Conservation (phyloP, 2,888 invertebrate species). For the Microplitis deprimator region DNA sequence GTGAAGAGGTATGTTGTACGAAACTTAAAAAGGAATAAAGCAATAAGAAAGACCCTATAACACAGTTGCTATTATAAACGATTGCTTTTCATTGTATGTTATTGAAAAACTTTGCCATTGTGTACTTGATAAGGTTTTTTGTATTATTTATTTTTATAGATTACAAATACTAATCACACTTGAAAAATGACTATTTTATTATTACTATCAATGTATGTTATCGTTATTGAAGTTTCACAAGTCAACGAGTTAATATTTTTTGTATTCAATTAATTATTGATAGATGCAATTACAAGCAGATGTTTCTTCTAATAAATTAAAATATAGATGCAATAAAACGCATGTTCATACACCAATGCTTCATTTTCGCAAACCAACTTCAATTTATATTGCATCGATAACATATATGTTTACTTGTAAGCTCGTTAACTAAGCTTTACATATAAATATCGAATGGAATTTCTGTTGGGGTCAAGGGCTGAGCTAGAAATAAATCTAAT, state of each 20-base stretch:
- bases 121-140: not conserved
- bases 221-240: not conserved
- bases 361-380: constrained; percentile 30
- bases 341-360: not conserved
- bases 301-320: not conserved
- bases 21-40: constrained; percentile 39
- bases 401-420: constrained; percentile 29
- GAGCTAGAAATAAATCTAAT: constrained; percentile 48
- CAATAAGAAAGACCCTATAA: constrained; percentile 35
- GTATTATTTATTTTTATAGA: too few species aligned
- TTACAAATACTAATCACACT: not conserved
- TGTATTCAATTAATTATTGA: not conserved
- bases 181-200: not conserved
- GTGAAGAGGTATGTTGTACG: constrained; percentile 27
- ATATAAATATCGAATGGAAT: constrained; percentile 43
- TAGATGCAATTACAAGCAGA: not conserved
- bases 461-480: constrained; percentile 38
- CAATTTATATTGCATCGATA: constrained; percentile 29
- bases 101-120: constrained; percentile 46
- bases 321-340: not conserved
- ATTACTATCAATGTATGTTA: not conserved
- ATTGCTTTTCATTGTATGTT: constrained; percentile 47
- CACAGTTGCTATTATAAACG: constrained; percentile 36
- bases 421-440: constrained; percentile 40
- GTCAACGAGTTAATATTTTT: not conserved